Base-by-base conservation (phyloP, 2,113 vertebrate genomes). In the Cyanoramphus novaezelandiae region DNA sequence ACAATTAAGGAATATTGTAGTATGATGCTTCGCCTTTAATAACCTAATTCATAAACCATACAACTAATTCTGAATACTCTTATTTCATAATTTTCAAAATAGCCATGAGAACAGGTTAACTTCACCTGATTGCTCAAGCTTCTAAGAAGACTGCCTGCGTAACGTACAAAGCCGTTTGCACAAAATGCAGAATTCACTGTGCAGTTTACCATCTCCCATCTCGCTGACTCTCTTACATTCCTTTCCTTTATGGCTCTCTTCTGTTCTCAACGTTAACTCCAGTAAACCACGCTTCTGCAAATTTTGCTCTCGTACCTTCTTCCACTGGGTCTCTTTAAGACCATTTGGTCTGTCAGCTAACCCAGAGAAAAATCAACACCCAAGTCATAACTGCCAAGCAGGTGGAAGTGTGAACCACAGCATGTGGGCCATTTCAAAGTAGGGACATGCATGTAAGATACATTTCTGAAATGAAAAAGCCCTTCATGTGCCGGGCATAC, bases 131-230 rank as follows among this genome's bases (percentile, higher is more conserved):
- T 82, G 84, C 95, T 96, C 93, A 77, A 86, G 94, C 96, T 95
- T 95, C 96, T 94, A 2, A 85, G 97, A 97, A 97, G 96, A 93
- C 95, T 96, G 82, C 83, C 92, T 92, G 75, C 68, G 67, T 97
- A 88, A 94, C 24, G 93, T 95, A 92, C 88, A 96, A 94, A 94
- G 96, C 97, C 74, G 44, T 95, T 95, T 97, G 96, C 95, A 90
- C 93, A 95, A 91, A 76, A 74, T 55, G 82, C 90, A 95, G 95
- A 90, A 67, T 43, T 65, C 79, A 33, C 80, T 77, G 91, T 94
- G 84, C 96, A 85, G 82, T 95, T 85, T 76, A 65, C 83, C 93
- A 90, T 96, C 65, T 90, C 64, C 49, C 95, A 92, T 96, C 86
- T 95, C 57, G 41, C 87, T 93, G 86, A 87, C 84, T 65, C 69